Base-by-base conservation (phyloP, 2,888 invertebrate species). In the Pristionchus arcanus region DNA sequence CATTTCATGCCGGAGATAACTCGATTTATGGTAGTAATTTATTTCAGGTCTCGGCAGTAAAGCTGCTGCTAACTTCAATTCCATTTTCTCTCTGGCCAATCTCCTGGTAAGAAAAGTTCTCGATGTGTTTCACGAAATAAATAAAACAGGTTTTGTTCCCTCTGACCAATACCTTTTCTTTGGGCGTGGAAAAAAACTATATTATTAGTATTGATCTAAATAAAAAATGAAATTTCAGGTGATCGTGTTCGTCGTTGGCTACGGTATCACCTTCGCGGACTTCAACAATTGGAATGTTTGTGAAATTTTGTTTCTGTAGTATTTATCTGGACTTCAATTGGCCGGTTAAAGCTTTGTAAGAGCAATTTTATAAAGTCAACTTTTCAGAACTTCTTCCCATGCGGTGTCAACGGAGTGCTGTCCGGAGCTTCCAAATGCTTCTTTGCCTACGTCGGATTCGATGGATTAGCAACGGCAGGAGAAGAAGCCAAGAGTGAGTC, bases 361-460 rank as follows among this genome's bases (percentile, higher is more conserved):
- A n/a, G n/a, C n/a, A n/a, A 49, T 3, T 49, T 49, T 11, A 13
- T 49, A 49, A 49, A 7, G 0, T 49, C 42, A 9, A 13, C 4
- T 1, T 25, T 77, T 71, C 87, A 87, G 87, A 59, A 87, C 31
- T 92, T 92, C 85, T 90, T 91, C 66, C 92, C 92, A 0, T 92
- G 83, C 53, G 92, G 92, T 25, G 71, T 90, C 19, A 68, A 85
- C 15, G 92, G 92, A 85, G 90, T 91, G 0, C 68, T 92, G 16
- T 89, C 91, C 7, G 92, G 92, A 31, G 92, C 92, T 0, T 90
- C 92, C 11, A 90, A 91, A 0, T 92, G 92, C 66, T 92, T 92
- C 87, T 92, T 92, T 74, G 90, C 92, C n/a, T 92, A 90, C 77
- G 91, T 92, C 74, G 92, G 92, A 2, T 92, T 92, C 59, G 92